Percentiles rank a stretch among this genome's conserved stretches.
Evolutionary conservation across 2,113 vertebrate species (phyloP).

Genomic region (Pogona vitticeps): DNA sequence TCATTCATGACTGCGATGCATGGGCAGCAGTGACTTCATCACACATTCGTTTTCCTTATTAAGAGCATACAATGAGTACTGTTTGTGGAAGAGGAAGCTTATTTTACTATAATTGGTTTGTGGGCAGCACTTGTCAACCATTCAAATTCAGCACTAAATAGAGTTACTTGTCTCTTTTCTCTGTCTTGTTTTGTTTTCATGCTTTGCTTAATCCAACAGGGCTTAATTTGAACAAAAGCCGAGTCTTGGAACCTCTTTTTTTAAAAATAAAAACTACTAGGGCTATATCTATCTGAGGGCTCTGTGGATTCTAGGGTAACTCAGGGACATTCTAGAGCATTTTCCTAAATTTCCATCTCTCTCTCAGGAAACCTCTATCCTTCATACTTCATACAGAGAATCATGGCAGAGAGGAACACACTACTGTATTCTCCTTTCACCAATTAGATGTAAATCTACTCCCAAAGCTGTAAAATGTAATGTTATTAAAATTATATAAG

Average conservation of each 20-base stretch:
- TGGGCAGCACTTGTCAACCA: background rate
- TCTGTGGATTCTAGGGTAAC: too few relatives aligned
- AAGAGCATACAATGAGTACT: background rate
- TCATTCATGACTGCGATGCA: background rate
- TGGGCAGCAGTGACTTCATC: background rate
- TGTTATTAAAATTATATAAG: background rate
- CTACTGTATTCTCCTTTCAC: background rate
- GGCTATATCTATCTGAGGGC: too few relatives aligned
- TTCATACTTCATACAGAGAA: background rate
- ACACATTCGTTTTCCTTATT: background rate
- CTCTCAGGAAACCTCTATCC: too few relatives aligned
- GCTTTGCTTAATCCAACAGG: background rate
- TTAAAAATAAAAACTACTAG: background rate
- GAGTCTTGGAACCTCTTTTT: background rate
- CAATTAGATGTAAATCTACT: background rate
- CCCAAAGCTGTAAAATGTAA: background rate
- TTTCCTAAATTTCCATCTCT: background rate
- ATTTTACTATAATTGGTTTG: background rate
- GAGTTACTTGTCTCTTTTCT: background rate
- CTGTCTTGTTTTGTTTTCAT: background rate
- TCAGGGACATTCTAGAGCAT: too few relatives aligned
- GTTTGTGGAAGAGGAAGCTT: background rate
- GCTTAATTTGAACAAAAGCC: background rate
- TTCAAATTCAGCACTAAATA: slow-evolving; percentile 6
- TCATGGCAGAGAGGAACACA: background rate